Evolutionary conservation across 2,797 vertebrate species (phyloP).

Genomic region (Lacerta agilis): DNA sequence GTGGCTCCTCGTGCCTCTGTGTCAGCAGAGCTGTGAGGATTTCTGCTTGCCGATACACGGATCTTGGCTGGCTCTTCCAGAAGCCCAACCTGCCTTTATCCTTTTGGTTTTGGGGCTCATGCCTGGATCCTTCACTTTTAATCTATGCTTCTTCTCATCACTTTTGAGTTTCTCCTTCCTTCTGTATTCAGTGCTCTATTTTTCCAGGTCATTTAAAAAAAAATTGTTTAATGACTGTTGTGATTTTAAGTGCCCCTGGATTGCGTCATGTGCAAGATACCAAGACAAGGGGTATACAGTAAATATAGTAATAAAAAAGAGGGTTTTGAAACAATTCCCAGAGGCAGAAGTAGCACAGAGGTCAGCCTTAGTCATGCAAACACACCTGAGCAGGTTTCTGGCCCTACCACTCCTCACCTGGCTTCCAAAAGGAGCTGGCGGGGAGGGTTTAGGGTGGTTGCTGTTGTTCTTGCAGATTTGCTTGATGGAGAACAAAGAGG

Average conservation of each 20-base stretch:
- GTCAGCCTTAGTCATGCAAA: neutral
- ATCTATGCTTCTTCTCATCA: neutral
- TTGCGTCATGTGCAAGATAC: neutral
- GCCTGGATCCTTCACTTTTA: neutral
- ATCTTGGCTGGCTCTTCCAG: neutral
- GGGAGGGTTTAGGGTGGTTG: no score
- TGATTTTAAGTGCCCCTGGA: neutral
- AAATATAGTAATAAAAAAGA: no score
- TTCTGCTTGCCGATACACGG: neutral
- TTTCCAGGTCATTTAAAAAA: neutral
- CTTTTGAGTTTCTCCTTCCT: neutral
- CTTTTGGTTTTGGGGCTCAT: no score
- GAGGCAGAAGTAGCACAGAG: neutral
- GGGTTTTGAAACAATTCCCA: neutral
- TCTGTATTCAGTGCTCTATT: neutral
- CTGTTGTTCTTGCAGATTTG: neutral
- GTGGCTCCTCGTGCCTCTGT: neutral
- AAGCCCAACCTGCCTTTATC: no score
- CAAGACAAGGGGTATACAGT: neutral
- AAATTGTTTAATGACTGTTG: neutral
- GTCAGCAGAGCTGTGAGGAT: neutral
- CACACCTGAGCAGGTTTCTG: neutral
- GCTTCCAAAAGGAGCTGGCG: neutral
- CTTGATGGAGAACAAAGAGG: neutral
- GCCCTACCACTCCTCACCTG: neutral